phyloP scores from a whole-genome alignment of 1,140 invertebrate species.

The Ridgeia piscesae region DNA sequence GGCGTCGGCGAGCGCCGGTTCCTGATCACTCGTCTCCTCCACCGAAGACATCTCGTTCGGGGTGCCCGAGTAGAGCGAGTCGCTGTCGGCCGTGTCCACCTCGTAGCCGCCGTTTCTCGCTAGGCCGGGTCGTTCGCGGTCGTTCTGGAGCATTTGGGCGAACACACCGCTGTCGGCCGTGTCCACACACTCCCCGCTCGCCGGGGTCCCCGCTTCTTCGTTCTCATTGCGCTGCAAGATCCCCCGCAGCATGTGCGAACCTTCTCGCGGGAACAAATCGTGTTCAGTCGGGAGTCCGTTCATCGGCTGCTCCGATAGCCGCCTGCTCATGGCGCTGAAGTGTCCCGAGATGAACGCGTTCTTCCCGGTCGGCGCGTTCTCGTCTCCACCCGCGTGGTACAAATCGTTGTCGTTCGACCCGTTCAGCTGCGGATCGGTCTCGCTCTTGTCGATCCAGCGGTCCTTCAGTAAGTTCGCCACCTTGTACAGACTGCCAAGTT shows the following conservation, averaged over 20 bases:
- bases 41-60: conserved; percentile 34
- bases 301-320: background rate
- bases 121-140: background rate
- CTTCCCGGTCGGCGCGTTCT: background rate
- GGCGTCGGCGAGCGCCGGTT: conserved; percentile 68
- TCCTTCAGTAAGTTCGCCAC: background rate
- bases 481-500: background rate
- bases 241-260: conserved; percentile 57
- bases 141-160: conserved; percentile 23
- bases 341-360: conserved; percentile 15
- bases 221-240: conserved; percentile 58
- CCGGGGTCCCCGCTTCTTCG: conserved; percentile 27
- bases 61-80: conserved; percentile 31
- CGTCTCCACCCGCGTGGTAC: conserved; percentile 8
- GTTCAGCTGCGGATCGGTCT: background rate
- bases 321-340: background rate
- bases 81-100: conserved; percentile 24
- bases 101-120: conserved; percentile 11
- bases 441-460: conserved; percentile 1
- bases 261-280: conserved; percentile 41
- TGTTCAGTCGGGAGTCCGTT: conserved; percentile 22
- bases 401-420: background rate
- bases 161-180: conserved; percentile 38
- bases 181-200: conserved; percentile 27
- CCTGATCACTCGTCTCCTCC: conserved; percentile 66